Evolutionary conservation across 2,113 vertebrate genomes (phyloP).

Genomic region (Nycticebus coucang): DNA sequence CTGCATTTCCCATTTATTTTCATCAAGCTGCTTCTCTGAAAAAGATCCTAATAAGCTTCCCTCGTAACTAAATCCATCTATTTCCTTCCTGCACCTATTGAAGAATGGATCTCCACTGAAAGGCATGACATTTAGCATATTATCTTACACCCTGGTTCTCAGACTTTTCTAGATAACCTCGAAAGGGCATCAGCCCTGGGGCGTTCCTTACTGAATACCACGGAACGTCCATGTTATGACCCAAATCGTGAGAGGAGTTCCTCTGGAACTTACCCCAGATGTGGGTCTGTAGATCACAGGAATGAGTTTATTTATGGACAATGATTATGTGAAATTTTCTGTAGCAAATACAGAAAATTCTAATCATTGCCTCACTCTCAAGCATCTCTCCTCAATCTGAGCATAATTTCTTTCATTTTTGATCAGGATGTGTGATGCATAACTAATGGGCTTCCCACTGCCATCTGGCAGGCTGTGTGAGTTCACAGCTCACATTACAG

Average conservation of each 20-base stretch:
- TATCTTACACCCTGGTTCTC: conserved; percentile 17
- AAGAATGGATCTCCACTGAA: conserved; percentile 16
- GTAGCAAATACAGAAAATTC: conserved; percentile 56
- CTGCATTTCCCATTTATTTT: conserved; percentile 43
- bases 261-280: conserved; percentile 55
- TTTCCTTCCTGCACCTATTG: conserved; percentile 8
- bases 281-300: conserved; percentile 50
- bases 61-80: conserved; percentile 45
- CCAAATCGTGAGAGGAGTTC: background rate
- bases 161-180: conserved; percentile 69
- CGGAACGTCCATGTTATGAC: background rate
- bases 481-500: conserved; percentile 55
- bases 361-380: conserved; percentile 56
- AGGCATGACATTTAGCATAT: background rate
- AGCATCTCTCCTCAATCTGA: conserved; percentile 70
- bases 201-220: background rate
- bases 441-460: conserved; percentile 74
- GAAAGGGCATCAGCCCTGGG: background rate
- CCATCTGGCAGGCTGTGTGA: conserved; percentile 74
- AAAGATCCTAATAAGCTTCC: conserved; percentile 27
- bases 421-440: conserved; percentile 76
- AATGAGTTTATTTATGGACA: conserved; percentile 69
- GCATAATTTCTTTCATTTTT: conserved; percentile 76
- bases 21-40: background rate
- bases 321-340: conserved; percentile 59